Evolutionary conservation across 1,140 invertebrate species (phyloP).

Genomic region (Hesperophylax magnus): DNA sequence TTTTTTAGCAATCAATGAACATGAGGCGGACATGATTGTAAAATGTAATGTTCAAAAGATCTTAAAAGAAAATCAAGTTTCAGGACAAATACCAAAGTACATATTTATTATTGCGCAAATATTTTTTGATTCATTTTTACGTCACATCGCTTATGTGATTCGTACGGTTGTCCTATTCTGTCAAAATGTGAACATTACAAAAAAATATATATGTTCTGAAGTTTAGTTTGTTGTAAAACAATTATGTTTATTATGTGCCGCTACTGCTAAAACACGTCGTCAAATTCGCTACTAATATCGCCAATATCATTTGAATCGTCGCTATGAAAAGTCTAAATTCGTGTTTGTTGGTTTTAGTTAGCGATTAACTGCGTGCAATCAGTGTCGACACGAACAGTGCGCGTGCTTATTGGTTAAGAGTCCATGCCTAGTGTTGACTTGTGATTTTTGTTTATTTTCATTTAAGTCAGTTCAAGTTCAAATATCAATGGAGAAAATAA

Average conservation of each 20-base stretch:
- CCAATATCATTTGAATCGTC: no score
- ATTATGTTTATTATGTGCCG: no score
- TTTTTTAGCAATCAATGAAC: neutral
- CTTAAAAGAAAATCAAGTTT: neutral
- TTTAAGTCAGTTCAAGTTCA: neutral
- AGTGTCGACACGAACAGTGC: no score
- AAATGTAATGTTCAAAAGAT: neutral
- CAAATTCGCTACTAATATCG: no score
- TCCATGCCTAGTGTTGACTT: no score
- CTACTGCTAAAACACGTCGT: no score
- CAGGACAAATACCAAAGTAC: neutral
- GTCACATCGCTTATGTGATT: neutral
- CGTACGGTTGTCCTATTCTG: neutral
- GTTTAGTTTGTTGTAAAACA: neutral
- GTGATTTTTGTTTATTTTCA: neutral
- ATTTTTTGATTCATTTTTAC: neutral
- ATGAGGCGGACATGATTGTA: neutral
- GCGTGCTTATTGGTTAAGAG: no score
- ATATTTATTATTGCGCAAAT: neutral
- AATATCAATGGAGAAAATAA: constrained; percentile 22
- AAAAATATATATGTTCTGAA: neutral
- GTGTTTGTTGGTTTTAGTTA: no score
- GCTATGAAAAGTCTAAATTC: no score
- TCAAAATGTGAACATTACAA: neutral
- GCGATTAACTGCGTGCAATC: no score